Evolutionary conservation across 2,797 vertebrate genomes (phyloP), one percentile per base, ranked within the genome.

Genomic region (Bryconaethiops microstoma): DNA sequence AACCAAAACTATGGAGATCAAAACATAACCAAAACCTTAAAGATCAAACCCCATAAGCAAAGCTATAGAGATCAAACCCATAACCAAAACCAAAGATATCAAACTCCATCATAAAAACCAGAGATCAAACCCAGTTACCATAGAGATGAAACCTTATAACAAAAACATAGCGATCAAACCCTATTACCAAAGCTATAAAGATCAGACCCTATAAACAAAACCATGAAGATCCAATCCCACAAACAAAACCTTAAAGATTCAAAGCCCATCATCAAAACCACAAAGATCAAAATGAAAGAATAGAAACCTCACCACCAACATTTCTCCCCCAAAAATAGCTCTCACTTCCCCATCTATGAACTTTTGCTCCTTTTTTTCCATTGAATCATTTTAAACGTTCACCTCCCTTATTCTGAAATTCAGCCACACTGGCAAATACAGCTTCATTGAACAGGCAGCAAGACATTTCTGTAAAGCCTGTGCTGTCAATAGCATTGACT

Each of bases 401-500:
- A 45, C 35, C 54, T 76, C 59, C 70, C 57, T 69, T 42, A 12
- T 64, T 63, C 55, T 23, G 17, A 14, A 57, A 48, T 50, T 60
- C 72, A 70, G 52, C n/a, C 40, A 45, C 50, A 21, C 39, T 10
- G 50, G 65, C 57, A 79, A 81, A 79, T 78, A 74, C 54, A 77
- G 74, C 73, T 67, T 45, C 48, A 76, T 65, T 42, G 62, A 64
- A 67, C 42, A 59, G 73, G 64, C 35, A 78, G 60, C n/a, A 68
- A 68, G 79, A 76, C 48, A 45, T 68, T 74, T 71, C 62, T 68
- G 78, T 76, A 78, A 50, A 83, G 82, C 54, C 72, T 39, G 59
- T 67, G 65, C 59, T 80, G 82, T 84, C 85, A 82, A 82, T 84
- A 82, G 74, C 74, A 84, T 80, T 80, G 85, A 84, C 82, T 77